These are phyloP conservation scores for Leucozona laternaria DNA, from an alignment of 2,888 invertebrate species.

Conservation along the genomic window DNA sequence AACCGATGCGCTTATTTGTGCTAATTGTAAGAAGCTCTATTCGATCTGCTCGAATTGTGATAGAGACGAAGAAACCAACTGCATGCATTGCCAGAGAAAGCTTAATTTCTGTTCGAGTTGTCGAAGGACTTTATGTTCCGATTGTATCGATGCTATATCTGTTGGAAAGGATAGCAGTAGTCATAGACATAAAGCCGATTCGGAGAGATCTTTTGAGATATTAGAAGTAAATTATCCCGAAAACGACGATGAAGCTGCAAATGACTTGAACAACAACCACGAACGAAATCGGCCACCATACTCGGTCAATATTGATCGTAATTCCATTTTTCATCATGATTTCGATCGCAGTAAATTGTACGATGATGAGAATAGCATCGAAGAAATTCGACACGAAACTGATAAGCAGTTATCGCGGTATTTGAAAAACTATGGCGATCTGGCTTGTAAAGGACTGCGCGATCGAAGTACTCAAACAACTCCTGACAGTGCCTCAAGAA, in stretches of 20 bases:
- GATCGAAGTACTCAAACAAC: conserved; percentile 81
- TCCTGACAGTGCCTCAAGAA: conserved; percentile 77
- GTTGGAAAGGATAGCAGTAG: conserved; percentile 77
- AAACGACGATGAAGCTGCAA: conserved; percentile 76
- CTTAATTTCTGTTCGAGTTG: conserved; percentile 82
- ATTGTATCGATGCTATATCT: conserved; percentile 81
- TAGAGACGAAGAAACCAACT: conserved; percentile 78
- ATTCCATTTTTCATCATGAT: conserved; percentile 80
- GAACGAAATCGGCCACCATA: conserved; percentile 75
- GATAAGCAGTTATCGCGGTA: conserved; percentile 81
- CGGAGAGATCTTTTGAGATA: conserved; percentile 77
- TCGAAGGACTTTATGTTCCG: conserved; percentile 80
- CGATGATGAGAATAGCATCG: conserved; percentile 79
- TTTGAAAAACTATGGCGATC: conserved; percentile 82
- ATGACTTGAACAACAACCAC: conserved; percentile 53
- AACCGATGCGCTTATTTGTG: conserved; percentile 77
- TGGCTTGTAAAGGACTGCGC: conserved; percentile 79
- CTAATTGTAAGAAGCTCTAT: conserved; percentile 81
- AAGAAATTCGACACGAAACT: conserved; percentile 79
- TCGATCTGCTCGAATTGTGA: conserved; percentile 79
- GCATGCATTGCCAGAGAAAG: conserved; percentile 80
- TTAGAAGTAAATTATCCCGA: conserved; percentile 67
- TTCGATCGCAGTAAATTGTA: conserved; percentile 67
- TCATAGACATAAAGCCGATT: conserved; percentile 73
- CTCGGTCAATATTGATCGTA: conserved; percentile 80